Evolutionary conservation across 92 coral and sea anemone genomes (phyloP), one percentile per base, ranked within the genome.

Genomic region (Phenganax stokvisi): DNA sequence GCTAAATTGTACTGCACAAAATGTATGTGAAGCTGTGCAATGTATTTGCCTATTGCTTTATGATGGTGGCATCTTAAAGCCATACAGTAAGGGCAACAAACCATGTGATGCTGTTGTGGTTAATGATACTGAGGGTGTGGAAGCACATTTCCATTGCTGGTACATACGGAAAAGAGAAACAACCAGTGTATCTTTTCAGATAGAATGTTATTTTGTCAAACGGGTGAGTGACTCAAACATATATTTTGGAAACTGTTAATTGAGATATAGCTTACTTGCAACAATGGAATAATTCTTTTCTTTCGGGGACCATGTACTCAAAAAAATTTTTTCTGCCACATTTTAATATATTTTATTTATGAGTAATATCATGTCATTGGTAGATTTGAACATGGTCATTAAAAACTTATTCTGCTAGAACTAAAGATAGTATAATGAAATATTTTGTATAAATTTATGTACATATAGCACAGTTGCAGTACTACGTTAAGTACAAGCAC

Each of bases 121-220:
- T 6, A 72, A 28, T 37, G 47, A 37, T 37, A 37, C 47, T 10
- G 57, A 31, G 10, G 77, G 58, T 9, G 44, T 72, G 20, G 56
- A 72, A 72, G 77, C 58, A 51, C 44, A 72, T 9, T 72, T 72
- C 60, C 77, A 72, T 72, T 72, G 77, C 16, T 72, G 77, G 77
- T 72, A 51, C 77, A 9, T 69, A 37, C 2, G 8, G 10, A 7
- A 54, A 72, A 31, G 47, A 2, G 20, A 72, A 11, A 5, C 20
- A 3, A 3, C 8, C 51, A 15, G 51, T 66, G 77, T 52, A 11
- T 15, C 57, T 3, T 72, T 72, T 25, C 77, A 72, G 30, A 72
- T 12, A n/a, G 77, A 72, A 72, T 47, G 16, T 8, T 72, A 44
- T 25, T 72, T 13, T 44, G 77, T 72, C 51, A 72, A 72, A 72